Base-by-base conservation (phyloP, 2,888 invertebrate genomes). In the Brachypterus glaber region DNA sequence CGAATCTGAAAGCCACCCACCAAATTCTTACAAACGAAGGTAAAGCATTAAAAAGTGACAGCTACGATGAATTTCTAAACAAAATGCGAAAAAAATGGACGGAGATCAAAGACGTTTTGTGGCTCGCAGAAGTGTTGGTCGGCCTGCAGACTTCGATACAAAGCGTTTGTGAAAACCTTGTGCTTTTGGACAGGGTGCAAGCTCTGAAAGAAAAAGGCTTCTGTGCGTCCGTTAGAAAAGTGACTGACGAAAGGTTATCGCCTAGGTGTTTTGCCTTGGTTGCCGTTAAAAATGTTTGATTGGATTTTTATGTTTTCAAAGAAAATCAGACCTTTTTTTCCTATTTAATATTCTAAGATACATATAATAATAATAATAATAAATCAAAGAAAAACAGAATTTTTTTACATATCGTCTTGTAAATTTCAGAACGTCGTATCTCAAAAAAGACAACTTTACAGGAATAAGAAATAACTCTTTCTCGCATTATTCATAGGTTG, bases 191-290 rank as follows among this genome's bases (percentile, higher is more conserved):
- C 55, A 66, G 74, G 41, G 54, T 73, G 13, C 66, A 67, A 45
- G 72, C 63, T 53, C 58, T 75, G 40, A 57, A 56, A 29, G 58
- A 61, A 33, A 53, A 55, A n/a, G 59, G 64, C 12, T 36, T 66
- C 49, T 60, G 54, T 51, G 73, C 60, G 62, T 63, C 59, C 33
- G 70, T 71, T 47, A 70, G 71, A 49, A 76, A 73, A 59, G 70
- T 81, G 41, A 70, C 77, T 41, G 65, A 79, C 55, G 75, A 76
- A 45, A 62, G 61, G 39, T 62, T 75, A 47, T 82, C 82, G n/a
- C 80, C 82, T 0, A 68, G 80, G 51, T 79, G 79, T 59, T 67
- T 72, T 49, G 79, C 74, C 21, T 60, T 80, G 44, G 54, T 77
- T 46, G 75, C 74, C 37, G 59, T 59, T n/a, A n/a, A n/a, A n/a